phyloP scores from a whole-genome alignment of 1,140 invertebrate genomes.

The Drosophila persimilis region DNA sequence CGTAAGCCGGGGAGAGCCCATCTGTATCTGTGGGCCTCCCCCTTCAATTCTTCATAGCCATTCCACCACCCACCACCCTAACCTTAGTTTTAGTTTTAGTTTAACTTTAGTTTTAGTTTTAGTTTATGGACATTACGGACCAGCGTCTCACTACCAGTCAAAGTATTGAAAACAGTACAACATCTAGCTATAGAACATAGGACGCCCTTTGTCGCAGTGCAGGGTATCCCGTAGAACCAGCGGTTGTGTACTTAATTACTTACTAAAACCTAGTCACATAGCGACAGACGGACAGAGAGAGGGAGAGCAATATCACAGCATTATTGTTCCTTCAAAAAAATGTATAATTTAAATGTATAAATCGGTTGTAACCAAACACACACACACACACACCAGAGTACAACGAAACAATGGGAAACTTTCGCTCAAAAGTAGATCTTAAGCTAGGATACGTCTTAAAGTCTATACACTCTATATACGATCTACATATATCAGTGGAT shows the following conservation, averaged over 20 bases:
- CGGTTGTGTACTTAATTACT: slow-evolving; percentile 73
- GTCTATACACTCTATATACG: too few relatives aligned
- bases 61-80: too few relatives aligned
- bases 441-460: slow-evolving; percentile 32
- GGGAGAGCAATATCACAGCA: slow-evolving; percentile 71
- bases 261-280: too few relatives aligned
- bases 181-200: slow-evolving; percentile 36
- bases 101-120: slow-evolving; percentile 37
- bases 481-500: slow-evolving; percentile 61
- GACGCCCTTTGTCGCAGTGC: not conserved
- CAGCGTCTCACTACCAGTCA: slow-evolving; percentile 79
- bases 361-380: slow-evolving; percentile 64
- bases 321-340: slow-evolving; percentile 68
- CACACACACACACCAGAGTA: slow-evolving; percentile 59
- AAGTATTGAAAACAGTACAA: slow-evolving; percentile 76
- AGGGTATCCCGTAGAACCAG: slow-evolving; percentile 50
- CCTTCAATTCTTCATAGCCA: not conserved
- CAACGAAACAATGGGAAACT: slow-evolving; percentile 76
- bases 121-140: slow-evolving; percentile 69
- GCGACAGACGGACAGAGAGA: slow-evolving; percentile 27
- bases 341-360: slow-evolving; percentile 29
- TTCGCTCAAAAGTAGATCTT: slow-evolving; percentile 62
- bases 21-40: not conserved
- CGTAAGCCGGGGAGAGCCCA: slow-evolving; percentile 37
- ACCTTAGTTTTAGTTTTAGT: too few relatives aligned